Evolutionary conservation across 2,797 vertebrate genomes (phyloP), one percentile per base, ranked within the genome.

Genomic region (Acridotheres tristis): DNA sequence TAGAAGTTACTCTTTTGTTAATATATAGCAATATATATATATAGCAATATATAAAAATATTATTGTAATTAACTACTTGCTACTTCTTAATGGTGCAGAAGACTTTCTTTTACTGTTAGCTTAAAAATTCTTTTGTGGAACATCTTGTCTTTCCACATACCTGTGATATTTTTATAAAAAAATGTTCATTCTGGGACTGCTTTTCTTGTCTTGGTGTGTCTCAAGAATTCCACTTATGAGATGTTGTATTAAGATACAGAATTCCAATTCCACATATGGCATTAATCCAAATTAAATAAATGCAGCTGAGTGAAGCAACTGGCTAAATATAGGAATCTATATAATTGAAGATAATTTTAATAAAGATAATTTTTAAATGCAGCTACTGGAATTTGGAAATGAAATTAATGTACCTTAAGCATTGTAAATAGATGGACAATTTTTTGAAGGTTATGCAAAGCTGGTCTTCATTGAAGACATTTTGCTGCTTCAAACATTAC

Each of bases 251-350:
- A 93, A 91, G 85, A 92, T 84, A 92, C 9, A 36, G 85, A 88
- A 93, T 85, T 95, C 42, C 61, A 92, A 74, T 89, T 77, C 38
- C 1, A 0, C 32, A 42, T 36, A 20, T 47, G 27, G 10, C n/a
- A 14, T 80, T 94, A 91, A 92, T 88, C 30, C 82, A 94, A 88
- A 93, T 88, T 80, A 92, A 91, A 65, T 77, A 77, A 81, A 75
- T 68, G 20, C n/a, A 91, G 10, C 30, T 88, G 61, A 87, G 5
- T 58, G 34, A 90, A 91, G 53, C 26, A 26, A 67, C 45, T 48
- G 6, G 19, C 55, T 94, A 85, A 79, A 92, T 93, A 82, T 67
- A 95, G 45, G 9, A 61, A 75, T 75, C 58, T 75, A 23, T 61
- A 68, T 77, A 94, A 79, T 73, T 89, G 43, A 34, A 93, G 48